These are phyloP conservation scores for Ceyx margarethae DNA, from an alignment of 2,113 vertebrate genomes.

Conservation along the genomic window DNA sequence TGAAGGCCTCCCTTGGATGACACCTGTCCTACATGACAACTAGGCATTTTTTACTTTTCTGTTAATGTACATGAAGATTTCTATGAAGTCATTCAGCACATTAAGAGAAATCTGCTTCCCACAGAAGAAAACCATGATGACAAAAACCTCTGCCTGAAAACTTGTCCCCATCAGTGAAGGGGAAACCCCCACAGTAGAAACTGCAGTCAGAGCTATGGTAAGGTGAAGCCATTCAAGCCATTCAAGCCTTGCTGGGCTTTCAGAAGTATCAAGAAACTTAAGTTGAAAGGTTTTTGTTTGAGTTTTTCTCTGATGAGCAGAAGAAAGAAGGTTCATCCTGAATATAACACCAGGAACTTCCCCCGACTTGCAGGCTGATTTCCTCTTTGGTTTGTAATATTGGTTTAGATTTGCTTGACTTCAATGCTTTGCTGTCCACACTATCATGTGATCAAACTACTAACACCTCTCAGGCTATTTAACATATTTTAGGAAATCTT, in stretches of 20 bases:
- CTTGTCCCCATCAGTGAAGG: not conserved
- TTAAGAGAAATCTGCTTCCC: not conserved
- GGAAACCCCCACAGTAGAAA: not conserved
- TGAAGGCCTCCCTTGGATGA: not conserved
- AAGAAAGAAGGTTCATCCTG: not conserved
- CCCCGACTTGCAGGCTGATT: not conserved
- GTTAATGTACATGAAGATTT: not conserved
- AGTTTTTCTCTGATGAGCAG: not conserved
- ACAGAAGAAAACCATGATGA: not conserved
- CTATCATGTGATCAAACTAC: not conserved
- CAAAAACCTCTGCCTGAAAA: not conserved
- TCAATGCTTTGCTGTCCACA: not conserved
- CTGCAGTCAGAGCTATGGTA: not conserved
- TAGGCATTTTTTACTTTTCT: not conserved
- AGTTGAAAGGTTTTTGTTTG: not conserved
- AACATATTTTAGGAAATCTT: not conserved
- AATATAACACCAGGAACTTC: not conserved
- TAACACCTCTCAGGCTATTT: not conserved
- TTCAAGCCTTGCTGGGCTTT: not conserved
- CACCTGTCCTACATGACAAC: not conserved
- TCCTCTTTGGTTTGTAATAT: not conserved
- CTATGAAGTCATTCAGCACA: not conserved
- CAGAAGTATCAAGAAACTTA: fast-evolving
- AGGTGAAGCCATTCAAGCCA: not conserved
- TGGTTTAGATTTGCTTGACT: not conserved